Base-by-base conservation (phyloP, 2,888 invertebrate species). In the Nephrotoma flavescens region DNA sequence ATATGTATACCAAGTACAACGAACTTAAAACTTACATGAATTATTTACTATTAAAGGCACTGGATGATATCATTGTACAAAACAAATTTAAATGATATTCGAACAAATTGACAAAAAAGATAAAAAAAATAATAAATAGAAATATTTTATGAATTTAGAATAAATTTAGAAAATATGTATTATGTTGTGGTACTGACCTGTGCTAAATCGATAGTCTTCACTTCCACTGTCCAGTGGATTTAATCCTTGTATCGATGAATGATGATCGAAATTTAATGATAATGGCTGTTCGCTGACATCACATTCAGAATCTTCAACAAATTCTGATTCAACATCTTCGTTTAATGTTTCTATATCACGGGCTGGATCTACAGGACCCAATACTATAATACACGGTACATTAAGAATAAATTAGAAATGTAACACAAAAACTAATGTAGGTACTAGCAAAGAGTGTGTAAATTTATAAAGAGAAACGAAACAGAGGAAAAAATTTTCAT, bases 301-400 rank as follows among this genome's bases (percentile, higher is more conserved):
- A 89, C 93, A 94, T 89, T 95, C 95, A 12, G 94, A 94, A 89
- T 94, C 94, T n/a, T 94, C 94, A 87, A 94, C 93, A 90, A 94
- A 95, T 90, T 95, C 95, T 15, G 94, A 93, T 90, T 94, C 94
- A 88, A 93, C 92, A 89, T 95, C 95, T 91, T 95, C 95, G 90
- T 94, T 94, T 87, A 95, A 91, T 41, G 94, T 95, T 90, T 94
- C 94, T 90, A 94, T 94, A 90, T 94, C 94, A 89, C 95, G 92
- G 86, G 92, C 92, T 87, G 94, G 93, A 91, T 95, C 94, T 89
- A 94, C 92, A 89, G 93, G 92, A 89, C 92, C 92, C 90, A 92
- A 90, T 90, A 92, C 92, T 92, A 88, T 41, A 88, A 87, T 41
- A 7, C 44, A 4, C 11, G 9, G 15, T 7, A 41, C 4, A 9